A percentile compares a stretch with the other conserved stretches of the same genome.
Conservation (phyloP, 2,888 invertebrate species). For the Tenthredo mesomela region DNA sequence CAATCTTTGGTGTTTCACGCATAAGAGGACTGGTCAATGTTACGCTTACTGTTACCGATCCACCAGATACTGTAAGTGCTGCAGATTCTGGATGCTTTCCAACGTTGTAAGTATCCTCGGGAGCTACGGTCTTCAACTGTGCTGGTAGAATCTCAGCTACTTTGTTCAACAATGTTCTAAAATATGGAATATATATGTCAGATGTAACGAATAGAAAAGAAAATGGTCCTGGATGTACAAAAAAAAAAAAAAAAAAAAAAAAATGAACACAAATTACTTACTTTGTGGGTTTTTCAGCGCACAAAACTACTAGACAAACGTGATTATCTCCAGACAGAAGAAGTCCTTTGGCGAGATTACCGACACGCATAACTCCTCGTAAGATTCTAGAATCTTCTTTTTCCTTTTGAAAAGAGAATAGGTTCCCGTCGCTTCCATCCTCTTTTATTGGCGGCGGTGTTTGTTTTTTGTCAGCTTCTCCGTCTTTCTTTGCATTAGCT, state of each 20-base stretch:
- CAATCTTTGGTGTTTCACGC: slow-evolving; percentile 83
- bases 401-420: slow-evolving; percentile 86
- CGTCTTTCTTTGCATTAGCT: slow-evolving; percentile 74
- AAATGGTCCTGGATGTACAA: not conserved
- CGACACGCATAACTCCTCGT: slow-evolving; percentile 98
- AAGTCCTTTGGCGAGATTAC: slow-evolving; percentile 93
- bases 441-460: slow-evolving; percentile 76
- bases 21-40: slow-evolving; percentile 96
- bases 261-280: slow-evolving; percentile 60
- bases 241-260: no score
- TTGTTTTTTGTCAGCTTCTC: slow-evolving; percentile 80
- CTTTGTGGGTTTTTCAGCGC: slow-evolving; percentile 95
- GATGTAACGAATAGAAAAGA: not conserved
- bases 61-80: slow-evolving; percentile 90
- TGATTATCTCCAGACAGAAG: slow-evolving; percentile 93
- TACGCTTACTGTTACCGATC: slow-evolving; percentile 89
- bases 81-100: slow-evolving; percentile 92
- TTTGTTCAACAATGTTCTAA: slow-evolving; percentile 88
- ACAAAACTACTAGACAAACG: slow-evolving; percentile 96
- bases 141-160: slow-evolving; percentile 91
- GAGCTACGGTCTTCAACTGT: slow-evolving; percentile 86
- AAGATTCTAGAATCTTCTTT: slow-evolving; percentile 86
- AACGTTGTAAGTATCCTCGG: slow-evolving; percentile 90
- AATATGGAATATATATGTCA: slow-evolving; percentile 51
- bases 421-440: slow-evolving; percentile 87